Base-by-base conservation (phyloP, 2,888 invertebrate genomes). In the Gonocerus acuteangulatus region DNA sequence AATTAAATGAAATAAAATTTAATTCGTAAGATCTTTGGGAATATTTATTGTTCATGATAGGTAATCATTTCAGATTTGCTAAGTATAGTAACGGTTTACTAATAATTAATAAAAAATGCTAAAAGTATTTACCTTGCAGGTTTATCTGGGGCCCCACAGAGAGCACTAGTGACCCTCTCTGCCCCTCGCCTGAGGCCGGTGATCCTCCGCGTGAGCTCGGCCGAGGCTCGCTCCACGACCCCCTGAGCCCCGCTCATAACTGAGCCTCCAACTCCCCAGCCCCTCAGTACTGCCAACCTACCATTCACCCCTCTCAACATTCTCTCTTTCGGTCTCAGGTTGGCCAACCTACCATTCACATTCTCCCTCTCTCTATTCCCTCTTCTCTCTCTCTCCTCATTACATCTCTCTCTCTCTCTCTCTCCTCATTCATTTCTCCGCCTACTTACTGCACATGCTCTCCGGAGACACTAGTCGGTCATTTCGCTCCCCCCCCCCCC, bases 171-270 rank as follows among this genome's bases (percentile, higher is more conserved):
- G 62, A 91, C 89, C 68, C 90, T 83, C 74, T 91, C 91, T 80
- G 90, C 90, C 67, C 64, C 65, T 6, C 65, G 54, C 58, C 86
- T 84, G 70, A 89, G 79, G 65, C 89, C 89, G 72, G 88, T 91
- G 76, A 92, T 91, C 72, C 91, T 84, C 73, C 91, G 89, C 69
- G 89, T 87, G 68, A 92, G 80, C 77, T 92, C 91, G 67, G 91
- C 91, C 70, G 89, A 90, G 71, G 91, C 91, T 72, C 91, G 83
- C 80, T 92, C 91, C 75, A 92, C 91, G 72, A 91, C 90, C 72
- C 90, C 90, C 76, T 89, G 89, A 51, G 65, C 54, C 59, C 60
- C 62, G 61, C 60, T 60, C 65, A 65, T 65, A 42, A 58, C 58
- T 49, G 34, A 57, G 15, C 13, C 47, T 22, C 15, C 36, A 27